Percentiles rank a stretch among this genome's conserved stretches.
Conservation (phyloP, 2,797 vertebrate genomes). For the Eremophila alpestris region DNA sequence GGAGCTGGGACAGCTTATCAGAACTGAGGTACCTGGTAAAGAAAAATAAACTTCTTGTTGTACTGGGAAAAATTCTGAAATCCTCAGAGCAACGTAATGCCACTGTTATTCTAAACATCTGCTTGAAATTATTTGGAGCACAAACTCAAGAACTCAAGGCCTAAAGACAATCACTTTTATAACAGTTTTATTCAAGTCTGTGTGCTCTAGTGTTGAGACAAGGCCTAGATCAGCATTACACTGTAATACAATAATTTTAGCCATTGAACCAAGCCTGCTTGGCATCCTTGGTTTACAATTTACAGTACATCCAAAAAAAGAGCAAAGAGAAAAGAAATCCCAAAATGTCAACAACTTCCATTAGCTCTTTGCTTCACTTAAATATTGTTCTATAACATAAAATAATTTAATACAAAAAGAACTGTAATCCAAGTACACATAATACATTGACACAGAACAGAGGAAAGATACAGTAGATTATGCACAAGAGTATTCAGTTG, state of each 20-base stretch:
- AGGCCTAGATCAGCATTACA: constrained; percentile 84
- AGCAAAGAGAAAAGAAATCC: constrained; percentile 70
- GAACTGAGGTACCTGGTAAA: neutral
- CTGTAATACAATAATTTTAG: constrained; percentile 80
- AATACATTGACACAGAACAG: constrained; percentile 72
- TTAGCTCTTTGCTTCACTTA: constrained; percentile 77
- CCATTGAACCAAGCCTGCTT: constrained; percentile 85
- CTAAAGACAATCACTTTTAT: constrained; percentile 27
- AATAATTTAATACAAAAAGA: constrained; percentile 81
- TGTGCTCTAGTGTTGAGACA: constrained; percentile 90
- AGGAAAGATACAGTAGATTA: constrained; percentile 73
- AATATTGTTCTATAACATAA: constrained; percentile 76
- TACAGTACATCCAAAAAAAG: constrained; percentile 79
- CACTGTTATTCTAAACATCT: neutral
- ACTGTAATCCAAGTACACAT: constrained; percentile 70
- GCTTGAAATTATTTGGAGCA: neutral
- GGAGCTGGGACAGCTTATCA: neutral
- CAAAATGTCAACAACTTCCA: constrained; percentile 65
- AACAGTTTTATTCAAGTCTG: constrained; percentile 91
- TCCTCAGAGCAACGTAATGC: neutral
- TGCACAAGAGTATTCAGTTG: constrained; percentile 66
- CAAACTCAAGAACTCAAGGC: neutral
- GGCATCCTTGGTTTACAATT: constrained; percentile 80
- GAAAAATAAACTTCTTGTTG: neutral
- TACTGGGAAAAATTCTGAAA: neutral